Conservation (phyloP, 2,888 invertebrate genomes). For the Heliconius aoede region DNA sequence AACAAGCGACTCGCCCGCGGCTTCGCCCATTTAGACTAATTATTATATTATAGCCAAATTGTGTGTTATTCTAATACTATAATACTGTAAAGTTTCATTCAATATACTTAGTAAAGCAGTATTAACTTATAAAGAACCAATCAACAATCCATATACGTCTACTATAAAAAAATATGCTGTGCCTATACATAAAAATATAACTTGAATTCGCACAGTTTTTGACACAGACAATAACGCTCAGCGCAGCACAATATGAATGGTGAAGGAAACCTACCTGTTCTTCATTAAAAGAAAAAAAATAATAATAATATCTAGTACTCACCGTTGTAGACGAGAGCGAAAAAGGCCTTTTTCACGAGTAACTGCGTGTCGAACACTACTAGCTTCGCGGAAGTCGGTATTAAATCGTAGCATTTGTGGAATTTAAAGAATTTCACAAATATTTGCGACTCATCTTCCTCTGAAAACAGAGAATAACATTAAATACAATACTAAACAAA, state of each 20-base stretch:
- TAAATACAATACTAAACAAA: not conserved
- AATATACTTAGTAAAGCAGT: not conserved
- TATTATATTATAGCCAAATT: too few species aligned
- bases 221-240: not conserved
- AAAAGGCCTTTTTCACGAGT: conserved; percentile 99
- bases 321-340: conserved; percentile 99
- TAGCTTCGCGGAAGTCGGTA: conserved; percentile 99
- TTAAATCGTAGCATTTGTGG: conserved; percentile 99
- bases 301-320: conserved; percentile 58
- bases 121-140: not conserved
- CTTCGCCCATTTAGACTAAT: too few species aligned
- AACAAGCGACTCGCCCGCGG: not conserved
- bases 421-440: conserved; percentile 99
- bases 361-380: conserved; percentile 99
- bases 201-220: not conserved
- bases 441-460: conserved; percentile 98
- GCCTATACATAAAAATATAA: not conserved
- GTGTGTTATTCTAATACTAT: too few species aligned
- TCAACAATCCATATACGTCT: not conserved
- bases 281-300: not conserved
- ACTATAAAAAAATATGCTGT: not conserved
- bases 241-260: too few species aligned
- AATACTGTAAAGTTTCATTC: too few species aligned
- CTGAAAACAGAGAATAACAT: conserved; percentile 79
- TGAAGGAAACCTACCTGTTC: not conserved